Percentiles rank a stretch among this genome's conserved stretches.
phyloP scores from a whole-genome alignment of 1,140 invertebrate species.

The Drosophila erecta region DNA sequence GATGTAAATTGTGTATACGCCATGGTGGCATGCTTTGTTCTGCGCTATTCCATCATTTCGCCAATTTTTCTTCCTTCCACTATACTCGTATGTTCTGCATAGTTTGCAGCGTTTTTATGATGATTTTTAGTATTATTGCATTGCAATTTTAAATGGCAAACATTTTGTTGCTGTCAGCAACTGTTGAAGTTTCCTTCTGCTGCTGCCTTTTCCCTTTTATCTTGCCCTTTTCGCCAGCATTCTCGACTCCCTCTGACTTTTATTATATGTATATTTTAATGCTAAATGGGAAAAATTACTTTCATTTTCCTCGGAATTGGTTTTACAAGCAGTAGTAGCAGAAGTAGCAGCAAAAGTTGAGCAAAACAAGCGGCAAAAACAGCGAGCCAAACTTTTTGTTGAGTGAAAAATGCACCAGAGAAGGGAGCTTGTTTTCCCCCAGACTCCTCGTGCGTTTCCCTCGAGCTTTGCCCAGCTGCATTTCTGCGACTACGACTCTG shows the following conservation, averaged over 20 bases:
- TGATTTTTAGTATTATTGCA: slow-evolving; percentile 80
- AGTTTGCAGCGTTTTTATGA: slow-evolving; percentile 61
- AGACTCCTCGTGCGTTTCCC: not conserved
- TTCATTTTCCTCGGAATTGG: slow-evolving; percentile 80
- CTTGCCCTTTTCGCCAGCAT: not conserved
- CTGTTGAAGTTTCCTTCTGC: slow-evolving; percentile 28
- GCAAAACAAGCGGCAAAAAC: slow-evolving; percentile 61
- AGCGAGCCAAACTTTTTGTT: slow-evolving; percentile 61
- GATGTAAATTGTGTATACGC: slow-evolving; percentile 30
- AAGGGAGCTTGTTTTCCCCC: slow-evolving; percentile 18
- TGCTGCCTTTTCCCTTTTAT: not conserved
- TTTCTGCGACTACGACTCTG: slow-evolving; percentile 40
- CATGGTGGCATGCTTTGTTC: slow-evolving; percentile 27
- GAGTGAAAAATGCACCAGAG: slow-evolving; percentile 73
- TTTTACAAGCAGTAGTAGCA: slow-evolving; percentile 65
- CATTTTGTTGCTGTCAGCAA: slow-evolving; percentile 70
- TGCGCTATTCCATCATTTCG: slow-evolving; percentile 16
- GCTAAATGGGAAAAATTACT: slow-evolving; percentile 79
- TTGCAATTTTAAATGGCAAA: slow-evolving; percentile 77
- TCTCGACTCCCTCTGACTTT: slow-evolving; percentile 54
- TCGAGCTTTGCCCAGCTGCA: slow-evolving; percentile 33
- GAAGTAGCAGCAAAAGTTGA: slow-evolving; percentile 51
- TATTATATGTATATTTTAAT: slow-evolving; percentile 75
- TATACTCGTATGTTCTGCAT: slow-evolving; percentile 29
- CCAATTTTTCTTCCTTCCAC: not conserved